A percentile compares a stretch with the other conserved stretches of the same genome.
These are phyloP conservation scores for Gnatocerus cornutus DNA, from an alignment of 2,888 invertebrate species.

Conservation along the genomic window DNA sequence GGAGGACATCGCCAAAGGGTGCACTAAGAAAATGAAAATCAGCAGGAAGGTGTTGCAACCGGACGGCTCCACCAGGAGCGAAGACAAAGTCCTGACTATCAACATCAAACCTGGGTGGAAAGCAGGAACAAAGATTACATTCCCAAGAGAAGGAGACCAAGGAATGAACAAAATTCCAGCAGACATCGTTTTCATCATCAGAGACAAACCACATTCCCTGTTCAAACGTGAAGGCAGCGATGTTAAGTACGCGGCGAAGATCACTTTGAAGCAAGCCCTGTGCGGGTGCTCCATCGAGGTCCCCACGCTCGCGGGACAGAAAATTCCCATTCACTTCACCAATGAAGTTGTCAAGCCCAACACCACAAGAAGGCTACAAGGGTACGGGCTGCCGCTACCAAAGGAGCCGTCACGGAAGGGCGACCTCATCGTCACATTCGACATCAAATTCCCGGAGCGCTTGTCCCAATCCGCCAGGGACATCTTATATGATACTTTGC, in stretches of 20 bases:
- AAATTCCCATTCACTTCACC: conserved; percentile 81
- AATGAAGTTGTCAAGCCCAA: conserved; percentile 90
- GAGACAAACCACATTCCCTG: conserved; percentile 89
- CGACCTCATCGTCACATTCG: conserved; percentile 92
- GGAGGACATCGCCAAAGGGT: conserved; percentile 91
- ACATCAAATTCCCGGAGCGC: conserved; percentile 92
- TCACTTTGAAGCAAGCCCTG: conserved; percentile 89
- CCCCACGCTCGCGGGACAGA: conserved; percentile 89
- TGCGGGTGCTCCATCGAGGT: conserved; percentile 89
- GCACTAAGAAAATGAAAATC: conserved; percentile 98
- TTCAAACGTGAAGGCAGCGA: conserved; percentile 95
- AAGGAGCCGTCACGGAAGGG: conserved; percentile 94
- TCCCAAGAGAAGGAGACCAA: conserved; percentile 96
- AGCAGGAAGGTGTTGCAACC: conserved; percentile 86
- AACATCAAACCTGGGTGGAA: conserved; percentile 98
- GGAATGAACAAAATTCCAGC: conserved; percentile 92
- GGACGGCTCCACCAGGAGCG: conserved; percentile 85
- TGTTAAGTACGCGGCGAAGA: conserved; percentile 86
- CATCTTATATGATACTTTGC: conserved; percentile 87
- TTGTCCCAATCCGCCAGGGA: conserved; percentile 85
- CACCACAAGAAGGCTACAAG: conserved; percentile 86
- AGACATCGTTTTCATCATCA: conserved; percentile 94
- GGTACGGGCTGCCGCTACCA: conserved; percentile 92
- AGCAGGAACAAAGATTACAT: conserved; percentile 96
- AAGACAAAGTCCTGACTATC: conserved; percentile 93